Conservation (phyloP, 2,113 vertebrate species). For the Centropus unirufus region DNA sequence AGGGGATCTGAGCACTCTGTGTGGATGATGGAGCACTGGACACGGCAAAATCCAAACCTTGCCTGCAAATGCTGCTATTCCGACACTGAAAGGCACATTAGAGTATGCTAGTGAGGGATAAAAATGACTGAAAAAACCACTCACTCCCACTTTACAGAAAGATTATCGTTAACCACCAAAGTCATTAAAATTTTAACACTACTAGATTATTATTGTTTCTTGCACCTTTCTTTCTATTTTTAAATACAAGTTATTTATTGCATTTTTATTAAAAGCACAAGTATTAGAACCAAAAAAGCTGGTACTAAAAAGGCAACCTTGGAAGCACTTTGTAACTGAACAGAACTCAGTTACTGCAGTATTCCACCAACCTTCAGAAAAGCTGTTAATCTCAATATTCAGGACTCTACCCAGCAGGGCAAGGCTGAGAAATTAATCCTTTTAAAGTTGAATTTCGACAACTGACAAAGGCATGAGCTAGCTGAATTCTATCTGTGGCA, state of each 20-base stretch:
- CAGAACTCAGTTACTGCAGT: background rate
- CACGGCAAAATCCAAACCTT: background rate
- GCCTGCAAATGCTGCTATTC: background rate
- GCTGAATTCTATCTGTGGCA: conserved; percentile 52
- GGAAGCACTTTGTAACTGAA: background rate
- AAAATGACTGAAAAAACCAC: background rate
- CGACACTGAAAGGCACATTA: background rate
- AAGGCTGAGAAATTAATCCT: conserved; percentile 63
- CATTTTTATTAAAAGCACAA: background rate
- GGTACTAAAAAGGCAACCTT: background rate
- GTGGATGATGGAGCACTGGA: rapidly evolving
- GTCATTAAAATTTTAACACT: background rate
- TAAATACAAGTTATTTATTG: background rate
- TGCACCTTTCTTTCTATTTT: too few species aligned
- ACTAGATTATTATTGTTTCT: background rate
- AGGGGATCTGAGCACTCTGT: rapidly evolving
- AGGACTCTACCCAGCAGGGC: conserved; percentile 18
- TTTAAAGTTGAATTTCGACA: conserved; percentile 70
- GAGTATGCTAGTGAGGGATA: rapidly evolving
- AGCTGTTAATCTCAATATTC: conserved; percentile 29
- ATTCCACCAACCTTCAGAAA: background rate
- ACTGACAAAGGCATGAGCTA: conserved; percentile 67
- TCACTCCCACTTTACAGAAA: background rate
- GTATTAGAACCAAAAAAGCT: background rate
- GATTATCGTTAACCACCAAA: background rate